Evolutionary conservation across 2,888 invertebrate species (phyloP).

Genomic region (Euplexia lucipara): DNA sequence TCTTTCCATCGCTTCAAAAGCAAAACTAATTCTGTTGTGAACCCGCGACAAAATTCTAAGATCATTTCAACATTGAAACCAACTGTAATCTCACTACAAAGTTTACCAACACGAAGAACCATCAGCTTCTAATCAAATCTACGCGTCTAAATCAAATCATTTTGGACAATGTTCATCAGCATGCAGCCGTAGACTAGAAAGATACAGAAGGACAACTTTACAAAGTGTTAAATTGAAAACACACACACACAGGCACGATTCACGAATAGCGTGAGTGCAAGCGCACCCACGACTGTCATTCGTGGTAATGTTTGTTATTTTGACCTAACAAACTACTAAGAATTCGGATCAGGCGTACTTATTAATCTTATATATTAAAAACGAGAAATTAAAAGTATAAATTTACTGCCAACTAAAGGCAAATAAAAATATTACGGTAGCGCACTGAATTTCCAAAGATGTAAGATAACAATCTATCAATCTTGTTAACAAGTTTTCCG

Average conservation of each 20-base stretch:
- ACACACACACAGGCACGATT: neutral
- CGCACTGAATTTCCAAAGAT: too few species aligned
- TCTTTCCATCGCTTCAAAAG: neutral
- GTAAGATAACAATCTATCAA: too few species aligned
- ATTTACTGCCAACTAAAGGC: too few species aligned
- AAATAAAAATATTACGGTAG: too few species aligned
- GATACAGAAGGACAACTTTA: neutral
- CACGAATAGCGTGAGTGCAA: neutral
- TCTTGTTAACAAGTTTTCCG: too few species aligned
- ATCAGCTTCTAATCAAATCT: conserved; percentile 52
- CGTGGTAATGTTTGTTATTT: too few species aligned
- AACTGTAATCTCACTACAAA: conserved; percentile 22
- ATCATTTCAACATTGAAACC: conserved; percentile 29
- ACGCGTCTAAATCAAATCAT: conserved; percentile 53
- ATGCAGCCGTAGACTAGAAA: conserved; percentile 23
- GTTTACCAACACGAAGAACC: conserved; percentile 37
- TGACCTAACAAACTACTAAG: too few species aligned
- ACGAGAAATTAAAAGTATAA: too few species aligned
- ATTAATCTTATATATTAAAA: too few species aligned
- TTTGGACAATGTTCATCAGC: conserved; percentile 59
- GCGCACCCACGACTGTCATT: too few species aligned
- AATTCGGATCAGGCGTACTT: too few species aligned
- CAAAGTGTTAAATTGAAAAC: neutral
- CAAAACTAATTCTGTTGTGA: neutral
- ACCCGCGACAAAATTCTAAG: conserved; percentile 6